Evolutionary conservation across 2,888 invertebrate genomes (phyloP), one percentile per base, ranked within the genome.

Genomic region (Ametastegia equiseti): DNA sequence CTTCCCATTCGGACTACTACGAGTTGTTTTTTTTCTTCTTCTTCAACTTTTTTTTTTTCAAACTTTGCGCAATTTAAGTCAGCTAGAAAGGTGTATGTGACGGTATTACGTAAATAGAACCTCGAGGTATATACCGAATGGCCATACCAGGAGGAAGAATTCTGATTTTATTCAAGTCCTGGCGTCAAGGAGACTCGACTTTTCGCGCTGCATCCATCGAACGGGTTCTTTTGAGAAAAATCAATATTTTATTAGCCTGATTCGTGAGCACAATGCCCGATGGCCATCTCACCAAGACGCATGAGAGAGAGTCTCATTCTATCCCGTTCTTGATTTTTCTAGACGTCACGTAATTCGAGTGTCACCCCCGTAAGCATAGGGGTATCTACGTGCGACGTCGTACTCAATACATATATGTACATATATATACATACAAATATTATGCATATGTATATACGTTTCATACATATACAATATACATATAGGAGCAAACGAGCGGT

Each of bases 221-320:
- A 4, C 45, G 54, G 33, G 36, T n/a, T n/a, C n/a, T 75, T 54
- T 57, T 75, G 30, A n/a, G 39, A 0, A 36, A 36, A 36, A 75
- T 75, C 54, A 50, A 75, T 57, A 75, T 75, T 54, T 75, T 75
- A 75, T 36, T 75, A 75, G 54, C 30, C 57, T 33, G 75, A 47
- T 45, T 71, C 71, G 71, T 71, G 71, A 45, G 27, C 71, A 47
- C 71, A 71, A 71, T 71, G 33, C 47, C 33, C 47, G 30, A 71
- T 71, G 71, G 13, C 71, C 30, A 71, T 27, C 30, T 1, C 19
- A 11, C 19, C 39, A 39, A 67, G 19, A 67, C 11, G 36, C n/a
- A n/a, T n/a, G 19, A 39, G 13, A 15, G 1, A 67, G n/a, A 67
- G 39, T 67, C 39, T 39, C 7, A n/a, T n/a, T n/a, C n/a, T n/a